Base-by-base conservation (phyloP, 2,888 invertebrate species). In the Opisthograptis luteolata region DNA sequence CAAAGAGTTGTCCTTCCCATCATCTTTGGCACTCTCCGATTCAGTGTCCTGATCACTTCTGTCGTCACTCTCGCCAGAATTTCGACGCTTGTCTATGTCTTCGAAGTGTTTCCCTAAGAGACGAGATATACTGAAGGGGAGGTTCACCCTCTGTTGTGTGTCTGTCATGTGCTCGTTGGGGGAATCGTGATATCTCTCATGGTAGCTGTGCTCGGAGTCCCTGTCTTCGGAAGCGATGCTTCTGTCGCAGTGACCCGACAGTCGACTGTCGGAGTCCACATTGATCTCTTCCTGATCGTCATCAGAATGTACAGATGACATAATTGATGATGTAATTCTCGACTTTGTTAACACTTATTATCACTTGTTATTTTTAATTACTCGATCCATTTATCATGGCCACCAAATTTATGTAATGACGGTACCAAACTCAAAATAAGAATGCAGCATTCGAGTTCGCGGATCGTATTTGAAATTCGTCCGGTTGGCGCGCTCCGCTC, bases 91-190 rank as follows among this genome's bases (percentile, higher is more conserved):
- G 24, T 92, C 92, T 68, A 93, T 91, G 40, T 94, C 93, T 61
- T 94, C 94, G 64, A 94, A 94, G 60, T 94, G 94, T 82, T 94
- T 94, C n/a, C 95, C 95, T 71, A 95, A 86, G 68, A 96, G 91
- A 70, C 96, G 93, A 22, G 95, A 96, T 92, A 96, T 96, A 83
- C 96, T 96, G 87, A 96, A 96, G 48, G 96, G 95, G 64, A 96
- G 73, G 28, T 92, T 92, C 32, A 92, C 92, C 69, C 91, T 91
- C 55, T 78, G 92, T 67, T 81, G 92, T 10, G 88, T 90, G 65
- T 73, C 90, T 52, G 78, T 91, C 79, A 89, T 88, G 52, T 92
- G 92, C n/a, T 81, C 87, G 58, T 81, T 86, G 0, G 91, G 89
- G 0, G 90, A 89, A 73, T 92, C 86, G 19, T 73, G 85, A 54